Evolutionary conservation across 2,797 vertebrate genomes (phyloP), one percentile per base, ranked within the genome.

Genomic region (Lepilemur septentrionalis): DNA sequence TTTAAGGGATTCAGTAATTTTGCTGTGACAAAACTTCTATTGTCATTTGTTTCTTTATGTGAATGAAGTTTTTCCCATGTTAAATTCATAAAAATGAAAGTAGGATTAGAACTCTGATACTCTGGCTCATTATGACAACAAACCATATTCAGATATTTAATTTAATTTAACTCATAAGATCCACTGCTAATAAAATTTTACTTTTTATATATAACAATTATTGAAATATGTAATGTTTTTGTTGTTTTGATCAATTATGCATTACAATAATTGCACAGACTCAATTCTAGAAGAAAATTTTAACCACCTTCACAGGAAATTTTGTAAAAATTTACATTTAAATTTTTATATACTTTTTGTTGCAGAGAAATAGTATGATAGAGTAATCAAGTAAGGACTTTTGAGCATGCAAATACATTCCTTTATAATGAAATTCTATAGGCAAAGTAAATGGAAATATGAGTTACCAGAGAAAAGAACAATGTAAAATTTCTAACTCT

Each of bases 71-170:
- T 91, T 25, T 80, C 13, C 2, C 17, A 32, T 78, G 30, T 91
- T 83, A 73, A 80, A 76, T 20, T 96, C 18, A 57, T 91, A 69
- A 85, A 89, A 59, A 55, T 95, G 69, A 79, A 89, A 61, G 35
- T 92, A 55, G 20, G 7, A 73, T 30, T 81, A 89, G 69, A 92
- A 95, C 17, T 38, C 12, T 59, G 28, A 2, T 69, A 70, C 11
- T 59, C 3, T 25, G 30, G 7, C 41, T 82, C 15, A 15, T 82
- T 79, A n/a, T 94, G 75, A 32, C 22, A 20, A 5, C n/a, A 86
- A 79, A 55, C 72, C 41, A 52, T 76, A 59, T 73, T 82, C 35
- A 55, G 41, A 41, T 89, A 89, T 22, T 78, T 52, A 5, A 6
- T 22, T 78, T 52, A 5, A 6, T 70, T 73, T 91, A 93, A 76